Base-by-base conservation (phyloP, 2,797 vertebrate species). In the Protosalanx chinensis region DNA sequence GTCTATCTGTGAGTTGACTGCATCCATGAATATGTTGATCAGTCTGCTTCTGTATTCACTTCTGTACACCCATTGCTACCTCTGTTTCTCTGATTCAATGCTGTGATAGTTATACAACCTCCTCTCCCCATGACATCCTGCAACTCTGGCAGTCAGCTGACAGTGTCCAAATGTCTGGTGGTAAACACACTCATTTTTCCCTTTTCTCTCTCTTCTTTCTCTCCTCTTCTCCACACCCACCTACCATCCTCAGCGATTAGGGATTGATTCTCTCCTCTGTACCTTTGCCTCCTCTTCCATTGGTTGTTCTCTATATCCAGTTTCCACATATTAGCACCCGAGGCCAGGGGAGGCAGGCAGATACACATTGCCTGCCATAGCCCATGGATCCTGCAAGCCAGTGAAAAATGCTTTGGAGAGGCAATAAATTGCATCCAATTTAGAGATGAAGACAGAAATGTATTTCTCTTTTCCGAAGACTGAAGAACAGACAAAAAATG, bases 371-470 rank as follows among this genome's bases (percentile, higher is more conserved):
- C 88, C 91, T 92, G 91, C 91, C 90, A 88, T 81, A 84, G 90
- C 90, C 89, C 84, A 87, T 88, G 82, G 87, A 90, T 90, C 90
- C 81, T 84, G 87, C 87, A 83, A 88, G 85, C 89, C 83, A 86
- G 91, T 93, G 93, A 93, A 93, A 94, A 94, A 94, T 91, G 92
- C 91, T 93, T 93, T 91, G 87, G 86, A 92, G 89, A 93, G 88
- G 91, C 92, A 93, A 93, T 94, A 93, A 93, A 94, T 93, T 93
- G 92, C 92, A 92, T 93, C 92, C 93, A 93, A 93, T 93, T 94
- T 94, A 91, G 90, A 93, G 91, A 93, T 94, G 92, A 93, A 93
- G 92, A 91, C 88, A 91, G 92, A 93, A 93, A 93, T 94, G 92
- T 92, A 93, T 93, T 93, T 93, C 88, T 91, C 88, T 91, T 91